Conservation (phyloP, 2,797 vertebrate genomes). For the Astyanax mexicanus region DNA sequence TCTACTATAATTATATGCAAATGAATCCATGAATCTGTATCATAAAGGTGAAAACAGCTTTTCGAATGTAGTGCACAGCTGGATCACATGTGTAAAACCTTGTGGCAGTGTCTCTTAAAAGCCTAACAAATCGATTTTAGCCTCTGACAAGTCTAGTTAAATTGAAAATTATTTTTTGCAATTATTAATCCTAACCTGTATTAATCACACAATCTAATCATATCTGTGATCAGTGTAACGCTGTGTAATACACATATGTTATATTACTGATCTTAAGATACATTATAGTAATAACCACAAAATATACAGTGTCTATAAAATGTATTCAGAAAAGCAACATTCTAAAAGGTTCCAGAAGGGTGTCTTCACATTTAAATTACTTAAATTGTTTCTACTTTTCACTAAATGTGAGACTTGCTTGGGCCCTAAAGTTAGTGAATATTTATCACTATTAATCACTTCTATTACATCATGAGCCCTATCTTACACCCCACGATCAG, state of each 20-base stretch:
- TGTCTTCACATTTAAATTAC: too few relatives aligned
- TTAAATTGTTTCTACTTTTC: too few relatives aligned
- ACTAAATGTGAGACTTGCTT: too few relatives aligned
- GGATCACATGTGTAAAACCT: neutral
- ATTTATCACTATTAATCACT: too few relatives aligned
- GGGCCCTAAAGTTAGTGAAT: too few relatives aligned
- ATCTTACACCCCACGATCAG: too few relatives aligned
- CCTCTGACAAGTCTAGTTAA: neutral
- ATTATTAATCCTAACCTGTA: neutral
- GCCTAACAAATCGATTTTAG: neutral
- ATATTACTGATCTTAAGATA: too few relatives aligned
- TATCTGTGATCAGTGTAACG: neutral
- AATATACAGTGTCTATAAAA: too few relatives aligned
- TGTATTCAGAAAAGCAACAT: too few relatives aligned
- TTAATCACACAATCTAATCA: neutral
- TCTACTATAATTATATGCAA: neutral
- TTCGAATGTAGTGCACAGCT: neutral
- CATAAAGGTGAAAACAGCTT: neutral
- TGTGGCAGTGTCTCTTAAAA: neutral
- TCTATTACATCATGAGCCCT: too few relatives aligned
- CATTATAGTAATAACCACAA: neutral
- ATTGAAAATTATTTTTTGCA: neutral
- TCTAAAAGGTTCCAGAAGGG: too few relatives aligned
- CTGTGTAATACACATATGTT: neutral
- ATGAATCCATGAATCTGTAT: neutral